Conservation (phyloP, 2,797 vertebrate species). For the Enteromius radiatus region DNA sequence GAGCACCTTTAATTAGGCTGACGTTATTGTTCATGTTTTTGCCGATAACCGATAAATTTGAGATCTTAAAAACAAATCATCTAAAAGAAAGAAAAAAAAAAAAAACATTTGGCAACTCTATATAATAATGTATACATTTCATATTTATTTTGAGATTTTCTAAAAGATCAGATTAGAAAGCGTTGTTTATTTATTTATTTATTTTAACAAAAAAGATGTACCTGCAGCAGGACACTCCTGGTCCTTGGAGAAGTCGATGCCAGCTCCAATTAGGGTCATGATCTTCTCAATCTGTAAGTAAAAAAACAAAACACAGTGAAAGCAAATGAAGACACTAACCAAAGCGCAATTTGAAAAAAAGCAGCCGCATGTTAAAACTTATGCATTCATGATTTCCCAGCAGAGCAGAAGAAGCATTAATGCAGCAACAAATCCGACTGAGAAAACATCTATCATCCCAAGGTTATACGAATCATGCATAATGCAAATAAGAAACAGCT, state of each 20-base stretch:
- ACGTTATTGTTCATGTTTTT: not conserved
- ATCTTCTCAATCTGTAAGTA: constrained; percentile 96
- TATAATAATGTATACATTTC: not conserved
- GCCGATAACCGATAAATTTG: not conserved
- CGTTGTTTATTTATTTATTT: not conserved
- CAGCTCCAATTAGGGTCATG: constrained; percentile 97
- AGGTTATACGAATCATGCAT: constrained; percentile 28
- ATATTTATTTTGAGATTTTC: too few relatives aligned
- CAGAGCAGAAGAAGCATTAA: not conserved
- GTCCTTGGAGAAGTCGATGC: constrained; percentile 96
- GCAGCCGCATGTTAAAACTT: not conserved
- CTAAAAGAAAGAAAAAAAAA: too few relatives aligned
- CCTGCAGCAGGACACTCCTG: constrained; percentile 90
- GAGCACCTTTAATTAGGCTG: not conserved
- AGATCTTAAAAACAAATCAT: too few relatives aligned
- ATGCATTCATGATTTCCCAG: constrained; percentile 15
- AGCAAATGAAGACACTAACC: constrained; percentile 42
- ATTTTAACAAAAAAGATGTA: constrained; percentile 66
- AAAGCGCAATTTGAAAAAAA: constrained; percentile 48
- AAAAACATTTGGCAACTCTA: not conserved
- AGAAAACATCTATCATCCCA: constrained; percentile 29
- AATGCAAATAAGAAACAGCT: constrained; percentile 26
- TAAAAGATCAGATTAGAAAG: not conserved
- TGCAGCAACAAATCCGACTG: not conserved
- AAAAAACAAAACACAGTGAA: constrained; percentile 4